These are phyloP conservation scores for Sinelater perroti DNA, from an alignment of 2,888 invertebrate species.

Conservation along the genomic window DNA sequence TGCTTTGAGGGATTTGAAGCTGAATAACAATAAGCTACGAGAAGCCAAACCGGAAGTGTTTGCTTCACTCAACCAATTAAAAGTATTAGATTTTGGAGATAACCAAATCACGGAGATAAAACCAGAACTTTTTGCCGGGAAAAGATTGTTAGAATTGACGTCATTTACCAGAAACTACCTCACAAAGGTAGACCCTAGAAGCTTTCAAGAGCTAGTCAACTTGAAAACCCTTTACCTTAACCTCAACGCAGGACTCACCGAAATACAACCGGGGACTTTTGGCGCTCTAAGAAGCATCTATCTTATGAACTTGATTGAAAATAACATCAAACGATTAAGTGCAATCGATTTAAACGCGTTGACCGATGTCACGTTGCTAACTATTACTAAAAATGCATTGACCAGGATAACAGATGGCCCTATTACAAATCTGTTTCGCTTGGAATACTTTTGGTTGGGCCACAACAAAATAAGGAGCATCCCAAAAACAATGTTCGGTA, in stretches of 20 bases:
- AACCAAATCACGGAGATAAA: background rate
- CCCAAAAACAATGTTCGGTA: background rate
- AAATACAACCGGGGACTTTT: background rate
- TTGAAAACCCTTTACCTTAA: too few species aligned
- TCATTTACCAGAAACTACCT: too few species aligned
- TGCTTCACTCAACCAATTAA: background rate
- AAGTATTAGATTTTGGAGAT: background rate
- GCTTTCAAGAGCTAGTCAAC: too few species aligned
- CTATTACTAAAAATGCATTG: too few species aligned
- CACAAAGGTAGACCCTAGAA: too few species aligned
- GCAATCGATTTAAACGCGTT: too few species aligned
- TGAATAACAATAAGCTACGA: background rate
- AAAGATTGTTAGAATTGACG: too few species aligned
- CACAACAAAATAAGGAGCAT: background rate
- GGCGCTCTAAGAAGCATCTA: too few species aligned
- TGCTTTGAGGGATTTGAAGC: background rate
- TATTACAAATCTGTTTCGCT: background rate
- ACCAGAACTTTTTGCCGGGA: background rate
- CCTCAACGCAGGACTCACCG: too few species aligned
- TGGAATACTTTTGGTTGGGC: background rate
- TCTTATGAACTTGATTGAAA: background rate
- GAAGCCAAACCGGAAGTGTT: background rate
- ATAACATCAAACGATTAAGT: too few species aligned
- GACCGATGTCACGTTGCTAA: too few species aligned
- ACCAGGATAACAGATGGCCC: too few species aligned